Base-by-base conservation (phyloP, 2,888 invertebrate genomes). In the Laothoe populi region DNA sequence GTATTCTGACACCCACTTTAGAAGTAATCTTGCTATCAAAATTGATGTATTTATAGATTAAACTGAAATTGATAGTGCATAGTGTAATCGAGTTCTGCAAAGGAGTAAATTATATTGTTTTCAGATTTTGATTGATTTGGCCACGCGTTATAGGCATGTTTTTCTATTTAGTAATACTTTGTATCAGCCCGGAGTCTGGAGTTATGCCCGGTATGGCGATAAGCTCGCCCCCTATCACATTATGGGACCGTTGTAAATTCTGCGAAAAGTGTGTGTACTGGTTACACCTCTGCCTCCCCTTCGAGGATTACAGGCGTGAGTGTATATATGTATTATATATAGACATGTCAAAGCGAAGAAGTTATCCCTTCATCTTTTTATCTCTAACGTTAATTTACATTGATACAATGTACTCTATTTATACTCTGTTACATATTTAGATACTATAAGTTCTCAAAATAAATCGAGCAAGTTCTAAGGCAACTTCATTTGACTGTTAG, bases 291-390 rank as follows among this genome's bases (percentile, higher is more conserved):
- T n/a, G n/a, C n/a, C n/a, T n/a, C n/a, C n/a, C n/a, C n/a, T n/a
- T n/a, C n/a, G n/a, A n/a, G n/a, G n/a, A n/a, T n/a, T n/a, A n/a
- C n/a, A n/a, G n/a, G n/a, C n/a, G n/a, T n/a, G n/a, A n/a, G n/a
- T n/a, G n/a, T n/a, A n/a, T n/a, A n/a, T n/a, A n/a, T n/a, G n/a
- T n/a, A n/a, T 26, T n/a, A n/a, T 49, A 49, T 60, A n/a, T n/a
- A n/a, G n/a, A n/a, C n/a, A n/a, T n/a, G n/a, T n/a, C n/a, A n/a
- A n/a, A n/a, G n/a, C 16, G n/a, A 19, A 24, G 42, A 42, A 61
- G 31, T 16, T 61, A 60, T 53, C 26, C 26, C 42, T 61, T 53
- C 40, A 53, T 13, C 11, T 26, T 61, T 53, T 38, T 61, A 61
- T 61, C 40, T 31, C 23, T 40, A 13, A n/a, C n/a, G n/a, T n/a